phyloP scores from a whole-genome alignment of 1,140 invertebrate species.

The Copidosoma floridanum region DNA sequence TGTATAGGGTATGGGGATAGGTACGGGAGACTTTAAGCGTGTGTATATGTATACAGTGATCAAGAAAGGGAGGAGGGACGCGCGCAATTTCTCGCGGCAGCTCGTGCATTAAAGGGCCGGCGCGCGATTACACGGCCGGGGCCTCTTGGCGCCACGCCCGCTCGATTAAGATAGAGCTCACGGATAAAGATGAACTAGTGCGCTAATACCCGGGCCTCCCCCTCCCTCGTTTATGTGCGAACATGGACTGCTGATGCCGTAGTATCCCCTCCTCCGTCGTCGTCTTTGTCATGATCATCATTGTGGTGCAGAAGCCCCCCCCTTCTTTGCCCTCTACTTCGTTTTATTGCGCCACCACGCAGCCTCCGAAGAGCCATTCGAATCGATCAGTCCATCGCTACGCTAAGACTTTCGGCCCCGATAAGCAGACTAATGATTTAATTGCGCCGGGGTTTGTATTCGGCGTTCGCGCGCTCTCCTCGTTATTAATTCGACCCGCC shows the following conservation, averaged over 20 bases:
- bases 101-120: neutral
- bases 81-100: too few species aligned
- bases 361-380: neutral
- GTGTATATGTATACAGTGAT: too few species aligned
- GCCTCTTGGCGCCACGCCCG: neutral
- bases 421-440: conserved; percentile 17
- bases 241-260: too few species aligned
- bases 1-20: too few species aligned
- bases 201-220: neutral
- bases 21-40: too few species aligned
- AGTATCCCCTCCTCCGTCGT: too few species aligned
- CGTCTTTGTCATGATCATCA: too few species aligned
- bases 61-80: too few species aligned
- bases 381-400: neutral
- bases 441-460: neutral
- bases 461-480: neutral
- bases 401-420: neutral
- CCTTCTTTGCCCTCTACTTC: too few species aligned
- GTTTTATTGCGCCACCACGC: neutral
- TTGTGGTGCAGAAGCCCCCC: too few species aligned
- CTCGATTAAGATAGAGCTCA: conserved; percentile 11
- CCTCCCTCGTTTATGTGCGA: too few species aligned
- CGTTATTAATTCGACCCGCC: conserved; percentile 2
- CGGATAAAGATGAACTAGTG: conserved; percentile 21
- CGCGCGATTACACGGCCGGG: conserved; percentile 1